Conservation (phyloP, 2,888 invertebrate genomes). For the Andrena bucephala region DNA sequence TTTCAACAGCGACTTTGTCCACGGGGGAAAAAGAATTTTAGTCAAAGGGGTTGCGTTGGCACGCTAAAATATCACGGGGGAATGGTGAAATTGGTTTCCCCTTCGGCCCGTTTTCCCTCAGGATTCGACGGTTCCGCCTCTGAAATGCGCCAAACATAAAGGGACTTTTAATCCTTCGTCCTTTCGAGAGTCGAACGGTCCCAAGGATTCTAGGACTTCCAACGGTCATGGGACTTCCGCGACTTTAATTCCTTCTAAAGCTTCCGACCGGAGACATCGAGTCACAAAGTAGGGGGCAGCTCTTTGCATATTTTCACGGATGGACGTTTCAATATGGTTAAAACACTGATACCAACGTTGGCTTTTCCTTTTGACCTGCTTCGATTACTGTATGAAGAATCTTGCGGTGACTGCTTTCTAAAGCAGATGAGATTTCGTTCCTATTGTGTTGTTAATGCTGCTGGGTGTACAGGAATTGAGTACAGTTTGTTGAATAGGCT, state of each 20-base stretch:
- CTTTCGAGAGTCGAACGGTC: not conserved
- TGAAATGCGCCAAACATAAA: not conserved
- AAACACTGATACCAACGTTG: not conserved
- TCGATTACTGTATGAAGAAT: not conserved
- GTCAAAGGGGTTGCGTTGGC: not conserved
- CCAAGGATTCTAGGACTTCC: not conserved
- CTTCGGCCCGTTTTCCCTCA: not conserved
- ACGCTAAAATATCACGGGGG: conserved; percentile 1
- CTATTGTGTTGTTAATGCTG: too few relatives aligned
- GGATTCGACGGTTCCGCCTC: not conserved
- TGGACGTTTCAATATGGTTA: not conserved
- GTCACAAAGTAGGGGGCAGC: not conserved
- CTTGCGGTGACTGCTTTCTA: too few relatives aligned
- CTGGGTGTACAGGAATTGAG: too few relatives aligned
- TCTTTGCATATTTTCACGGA: conserved; percentile 14
- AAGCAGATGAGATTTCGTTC: too few relatives aligned
- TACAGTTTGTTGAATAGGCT: too few relatives aligned
- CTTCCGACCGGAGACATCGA: conserved; percentile 3
- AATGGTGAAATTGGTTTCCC: conserved; percentile 21
- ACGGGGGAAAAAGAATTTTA: not conserved
- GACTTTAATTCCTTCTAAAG: conserved; percentile 36
- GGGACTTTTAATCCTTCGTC: not conserved
- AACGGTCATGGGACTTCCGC: conserved; percentile 3
- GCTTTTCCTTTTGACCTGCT: conserved; percentile 23
- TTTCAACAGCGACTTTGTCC: not conserved